Evolutionary conservation across 1,140 invertebrate species (phyloP).

Genomic region (Drosophila baimaii): DNA sequence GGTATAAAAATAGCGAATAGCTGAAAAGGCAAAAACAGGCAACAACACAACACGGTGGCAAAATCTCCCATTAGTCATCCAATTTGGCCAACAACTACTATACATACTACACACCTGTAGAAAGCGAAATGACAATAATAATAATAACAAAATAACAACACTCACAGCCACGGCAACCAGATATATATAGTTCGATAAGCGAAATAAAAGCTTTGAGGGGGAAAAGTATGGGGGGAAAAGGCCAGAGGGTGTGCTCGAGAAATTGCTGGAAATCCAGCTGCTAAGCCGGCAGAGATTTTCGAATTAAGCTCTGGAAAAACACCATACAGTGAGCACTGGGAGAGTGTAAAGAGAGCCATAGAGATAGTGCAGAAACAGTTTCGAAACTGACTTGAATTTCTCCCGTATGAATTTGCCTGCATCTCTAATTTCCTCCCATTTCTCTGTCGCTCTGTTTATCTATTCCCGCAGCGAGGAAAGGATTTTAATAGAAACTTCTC

Average conservation of each 20-base stretch:
- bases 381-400: not conserved
- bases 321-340: constrained; percentile 1
- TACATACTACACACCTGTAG: constrained; percentile 62
- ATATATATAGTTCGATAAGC: constrained; percentile 55
- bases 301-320: constrained; percentile 46
- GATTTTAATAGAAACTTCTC: constrained; percentile 54
- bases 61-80: constrained; percentile 69
- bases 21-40: constrained; percentile 26
- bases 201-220: constrained; percentile 36
- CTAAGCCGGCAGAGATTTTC: constrained; percentile 31
- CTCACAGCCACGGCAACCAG: constrained; percentile 17
- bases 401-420: constrained; percentile 5
- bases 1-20: constrained; percentile 42
- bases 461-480: constrained; percentile 36
- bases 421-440: constrained; percentile 3
- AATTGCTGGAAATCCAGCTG: constrained; percentile 25
- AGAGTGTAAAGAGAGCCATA: not conserved
- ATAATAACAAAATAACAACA: constrained; percentile 25
- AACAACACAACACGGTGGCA: constrained; percentile 2
- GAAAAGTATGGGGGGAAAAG: not conserved
- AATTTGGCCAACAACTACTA: constrained; percentile 37
- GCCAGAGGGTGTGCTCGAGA: not conserved
- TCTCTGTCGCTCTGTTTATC: constrained; percentile 24
- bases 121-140: constrained; percentile 60
- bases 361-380: not conserved